Conservation (phyloP, 2,113 vertebrate species). For the Poeciliopsis prolifica region DNA sequence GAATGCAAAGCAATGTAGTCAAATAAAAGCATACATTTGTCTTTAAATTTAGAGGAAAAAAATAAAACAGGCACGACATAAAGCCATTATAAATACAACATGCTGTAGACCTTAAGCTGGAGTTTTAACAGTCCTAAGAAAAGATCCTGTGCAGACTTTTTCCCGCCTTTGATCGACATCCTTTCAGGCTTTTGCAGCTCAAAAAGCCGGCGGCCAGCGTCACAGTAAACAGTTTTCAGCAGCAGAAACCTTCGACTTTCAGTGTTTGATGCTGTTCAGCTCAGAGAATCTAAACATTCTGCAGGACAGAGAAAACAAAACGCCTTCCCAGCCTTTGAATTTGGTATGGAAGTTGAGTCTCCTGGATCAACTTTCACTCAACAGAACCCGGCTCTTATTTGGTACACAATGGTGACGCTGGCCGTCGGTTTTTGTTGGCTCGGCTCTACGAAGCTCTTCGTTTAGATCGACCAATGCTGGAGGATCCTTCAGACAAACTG, state of each 20-base stretch:
- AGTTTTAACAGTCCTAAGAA: slow-evolving; percentile 78
- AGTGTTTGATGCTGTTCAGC: slow-evolving; percentile 40
- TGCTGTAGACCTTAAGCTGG: slow-evolving; percentile 81
- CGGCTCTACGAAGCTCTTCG: slow-evolving; percentile 23
- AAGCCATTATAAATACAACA: slow-evolving; percentile 83
- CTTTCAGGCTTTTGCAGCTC: slow-evolving; percentile 53
- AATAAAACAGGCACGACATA: slow-evolving; percentile 84
- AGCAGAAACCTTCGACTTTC: slow-evolving; percentile 55
- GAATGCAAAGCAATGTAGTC: slow-evolving; percentile 86
- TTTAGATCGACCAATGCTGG: slow-evolving; percentile 15
- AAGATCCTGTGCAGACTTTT: slow-evolving; percentile 72
- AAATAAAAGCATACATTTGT: slow-evolving; percentile 75
- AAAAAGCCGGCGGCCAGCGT: slow-evolving; percentile 73
- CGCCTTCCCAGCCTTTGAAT: slow-evolving; percentile 52
- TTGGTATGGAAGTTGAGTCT: slow-evolving; percentile 59
- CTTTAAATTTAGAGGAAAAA: slow-evolving; percentile 65
- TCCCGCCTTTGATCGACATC: slow-evolving; percentile 53
- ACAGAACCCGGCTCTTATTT: slow-evolving; percentile 65
- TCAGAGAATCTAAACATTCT: slow-evolving; percentile 62
- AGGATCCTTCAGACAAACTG: slow-evolving; percentile 44
- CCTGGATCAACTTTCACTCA: slow-evolving; percentile 21
- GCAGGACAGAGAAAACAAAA: slow-evolving; percentile 43
- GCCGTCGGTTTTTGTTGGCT: slow-evolving; percentile 57
- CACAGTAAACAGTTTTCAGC: slow-evolving; percentile 71
- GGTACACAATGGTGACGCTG: slow-evolving; percentile 73